Evolutionary conservation across 2,797 vertebrate species (phyloP).

Genomic region (Arrhamphus sclerolepis): DNA sequence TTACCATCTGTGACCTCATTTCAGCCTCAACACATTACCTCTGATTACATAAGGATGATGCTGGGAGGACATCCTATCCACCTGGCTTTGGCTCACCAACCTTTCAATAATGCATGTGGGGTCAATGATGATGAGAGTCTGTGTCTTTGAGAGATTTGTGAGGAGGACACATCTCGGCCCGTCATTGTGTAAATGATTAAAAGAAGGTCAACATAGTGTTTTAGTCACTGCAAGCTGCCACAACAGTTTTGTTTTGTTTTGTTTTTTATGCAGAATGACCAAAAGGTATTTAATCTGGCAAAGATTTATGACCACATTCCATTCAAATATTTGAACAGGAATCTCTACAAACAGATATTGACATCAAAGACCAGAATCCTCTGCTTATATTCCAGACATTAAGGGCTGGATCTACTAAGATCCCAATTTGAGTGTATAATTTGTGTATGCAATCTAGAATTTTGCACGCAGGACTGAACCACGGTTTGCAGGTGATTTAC

Average conservation of each 20-base stretch:
- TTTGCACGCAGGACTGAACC: too few species aligned
- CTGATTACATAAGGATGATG: slow-evolving; percentile 63
- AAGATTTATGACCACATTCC: too few species aligned
- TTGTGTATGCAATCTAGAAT: too few species aligned
- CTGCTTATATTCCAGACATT: too few species aligned
- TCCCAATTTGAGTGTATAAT: too few species aligned
- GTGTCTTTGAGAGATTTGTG: slow-evolving; percentile 39
- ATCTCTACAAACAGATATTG: too few species aligned
- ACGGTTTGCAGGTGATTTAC: too few species aligned
- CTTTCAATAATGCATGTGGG: slow-evolving; percentile 72
- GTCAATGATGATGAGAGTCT: slow-evolving; percentile 47
- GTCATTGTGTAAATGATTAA: slow-evolving; percentile 31
- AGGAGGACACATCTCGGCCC: slow-evolving; percentile 26
- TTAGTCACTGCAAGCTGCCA: not conserved
- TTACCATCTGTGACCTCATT: slow-evolving; percentile 57
- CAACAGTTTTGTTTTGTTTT: too few species aligned
- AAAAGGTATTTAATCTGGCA: not conserved
- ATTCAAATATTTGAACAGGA: too few species aligned
- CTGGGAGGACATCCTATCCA: slow-evolving; percentile 58
- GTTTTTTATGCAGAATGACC: too few species aligned
- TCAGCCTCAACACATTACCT: slow-evolving; percentile 46
- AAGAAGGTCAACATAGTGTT: not conserved
- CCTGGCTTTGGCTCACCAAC: slow-evolving; percentile 41
- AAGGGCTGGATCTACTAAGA: too few species aligned
- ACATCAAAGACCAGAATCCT: too few species aligned